Evolutionary conservation across 2,888 invertebrate species (phyloP).

Genomic region (Tetheella fluctuosa): DNA sequence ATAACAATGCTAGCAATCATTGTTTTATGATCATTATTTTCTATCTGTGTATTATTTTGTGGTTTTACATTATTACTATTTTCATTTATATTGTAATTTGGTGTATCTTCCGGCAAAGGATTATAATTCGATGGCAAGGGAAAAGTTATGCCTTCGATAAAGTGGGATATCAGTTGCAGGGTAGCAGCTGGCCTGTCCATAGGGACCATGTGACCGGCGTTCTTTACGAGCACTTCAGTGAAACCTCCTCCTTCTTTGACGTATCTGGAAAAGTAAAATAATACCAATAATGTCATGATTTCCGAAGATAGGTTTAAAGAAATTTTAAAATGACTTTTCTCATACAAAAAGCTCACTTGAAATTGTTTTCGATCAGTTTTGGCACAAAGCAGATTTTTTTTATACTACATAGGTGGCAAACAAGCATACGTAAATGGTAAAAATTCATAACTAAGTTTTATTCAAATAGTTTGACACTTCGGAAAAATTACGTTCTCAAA

Average conservation of each 20-base stretch:
- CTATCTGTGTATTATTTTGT: neutral
- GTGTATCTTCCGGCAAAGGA: constrained; percentile 28
- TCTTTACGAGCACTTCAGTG: constrained; percentile 82
- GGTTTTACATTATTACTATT: neutral
- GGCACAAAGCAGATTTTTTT: too few species aligned
- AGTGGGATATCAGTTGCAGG: constrained; percentile 50
- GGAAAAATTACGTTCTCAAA: too few species aligned
- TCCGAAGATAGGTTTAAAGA: too few species aligned
- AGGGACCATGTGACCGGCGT: constrained; percentile 86
- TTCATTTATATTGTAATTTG: constrained; percentile 29
- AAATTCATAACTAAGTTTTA: too few species aligned
- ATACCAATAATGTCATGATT: too few species aligned
- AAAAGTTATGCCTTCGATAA: constrained; percentile 52
- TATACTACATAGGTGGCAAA: too few species aligned
- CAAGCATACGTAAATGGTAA: too few species aligned
- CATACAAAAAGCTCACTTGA: too few species aligned
- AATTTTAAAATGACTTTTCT: too few species aligned
- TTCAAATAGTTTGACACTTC: too few species aligned
- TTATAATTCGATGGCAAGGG: constrained; percentile 43
- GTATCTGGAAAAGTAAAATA: constrained; percentile 66
- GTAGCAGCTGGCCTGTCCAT: constrained; percentile 83
- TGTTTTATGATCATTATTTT: constrained; percentile 30
- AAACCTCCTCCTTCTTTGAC: constrained; percentile 81
- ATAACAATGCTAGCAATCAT: constrained; percentile 53
- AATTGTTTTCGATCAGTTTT: too few species aligned